Conservation (phyloP, 1,140 invertebrate genomes). For the Psix sp. region DNA sequence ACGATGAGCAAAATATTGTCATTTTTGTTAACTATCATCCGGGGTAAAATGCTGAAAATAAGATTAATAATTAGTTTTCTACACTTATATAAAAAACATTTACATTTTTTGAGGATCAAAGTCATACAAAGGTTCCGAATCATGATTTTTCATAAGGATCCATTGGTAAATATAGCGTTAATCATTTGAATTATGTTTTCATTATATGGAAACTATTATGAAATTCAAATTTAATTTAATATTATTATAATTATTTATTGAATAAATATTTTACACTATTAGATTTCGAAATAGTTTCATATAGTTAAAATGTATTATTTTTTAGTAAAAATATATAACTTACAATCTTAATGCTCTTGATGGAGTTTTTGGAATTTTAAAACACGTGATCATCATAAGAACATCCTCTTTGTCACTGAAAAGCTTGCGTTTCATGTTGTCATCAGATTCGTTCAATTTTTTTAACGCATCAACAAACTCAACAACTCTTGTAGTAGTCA, state of each 20-base stretch:
- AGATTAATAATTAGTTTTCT: slow-evolving; percentile 12
- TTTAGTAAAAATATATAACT: slow-evolving; percentile 47
- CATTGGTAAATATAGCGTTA: slow-evolving; percentile 69
- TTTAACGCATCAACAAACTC: slow-evolving; percentile 25
- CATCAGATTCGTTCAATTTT: slow-evolving; percentile 2
- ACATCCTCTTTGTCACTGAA: slow-evolving; percentile 40
- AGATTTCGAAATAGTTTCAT: too few relatives aligned
- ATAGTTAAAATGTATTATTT: not conserved
- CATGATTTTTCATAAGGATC: slow-evolving; percentile 73
- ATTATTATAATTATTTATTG: too few relatives aligned
- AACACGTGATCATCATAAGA: slow-evolving; percentile 65
- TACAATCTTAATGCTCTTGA: slow-evolving; percentile 73
- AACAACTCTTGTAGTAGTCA: slow-evolving; percentile 1
- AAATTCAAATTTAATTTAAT: too few relatives aligned
- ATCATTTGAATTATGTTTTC: slow-evolving; percentile 63
- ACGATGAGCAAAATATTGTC: slow-evolving; percentile 80
- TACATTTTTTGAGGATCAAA: not conserved
- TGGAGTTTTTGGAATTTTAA: slow-evolving; percentile 75
- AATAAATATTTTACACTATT: too few relatives aligned
- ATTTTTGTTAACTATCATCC: slow-evolving; percentile 34
- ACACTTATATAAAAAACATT: not conserved
- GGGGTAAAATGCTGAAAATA: slow-evolving; percentile 31
- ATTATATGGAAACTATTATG: too few relatives aligned
- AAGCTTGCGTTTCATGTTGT: slow-evolving; percentile 8
- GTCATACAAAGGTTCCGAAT: slow-evolving; percentile 69